Base-by-base conservation (phyloP, 2,797 vertebrate genomes). In the Rhinophrynus dorsalis region DNA sequence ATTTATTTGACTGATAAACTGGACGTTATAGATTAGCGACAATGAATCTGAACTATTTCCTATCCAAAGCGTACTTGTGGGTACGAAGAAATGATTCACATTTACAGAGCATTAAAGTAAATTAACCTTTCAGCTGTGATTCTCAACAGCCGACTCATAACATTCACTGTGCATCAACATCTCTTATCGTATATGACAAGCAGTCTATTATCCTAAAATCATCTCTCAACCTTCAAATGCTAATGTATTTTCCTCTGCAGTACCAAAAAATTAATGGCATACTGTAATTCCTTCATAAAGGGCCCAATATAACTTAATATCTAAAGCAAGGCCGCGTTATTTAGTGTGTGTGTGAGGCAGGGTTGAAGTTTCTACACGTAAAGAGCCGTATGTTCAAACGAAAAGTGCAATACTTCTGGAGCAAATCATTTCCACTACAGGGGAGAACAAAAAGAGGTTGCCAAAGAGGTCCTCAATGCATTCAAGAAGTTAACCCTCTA, bases 121-220 rank as follows among this genome's bases (percentile, higher is more conserved):
- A 69, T 69, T 44, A 69, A 61, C 67, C 67, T 68, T 60, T 47
- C 26, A 54, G 40, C 38, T 69, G 57, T 55, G 67, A 61, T 61
- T 61, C 10, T 40, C 57, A 69, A 45, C 67, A 69, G 66, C 67
- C 67, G 38, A 30, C 48, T 61, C 45, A 42, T 54, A 69, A 33
- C 24, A 9, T 42, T 52, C 27, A 20, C 35, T 21, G 7, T 61
- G 48, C 27, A 44, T 69, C 67, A 61, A 60, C 57, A 54, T 69
- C 57, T 54, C 67, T 69, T 69, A 69, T 69, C 67, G 42, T 29
- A 33, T 18, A 54, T 68, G 56, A 68, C 67, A 69, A 69, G 57
- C 15, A 44, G 57, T 52, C 67, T 54, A 69, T 69, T 69, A 69
- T 69, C 57, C 57, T 33, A 18, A 60, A 61, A 61, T 61, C 67